Percentiles rank a stretch among this genome's conserved stretches.
phyloP scores from a whole-genome alignment of 1,140 invertebrate genomes.

The Dryas iulia region DNA sequence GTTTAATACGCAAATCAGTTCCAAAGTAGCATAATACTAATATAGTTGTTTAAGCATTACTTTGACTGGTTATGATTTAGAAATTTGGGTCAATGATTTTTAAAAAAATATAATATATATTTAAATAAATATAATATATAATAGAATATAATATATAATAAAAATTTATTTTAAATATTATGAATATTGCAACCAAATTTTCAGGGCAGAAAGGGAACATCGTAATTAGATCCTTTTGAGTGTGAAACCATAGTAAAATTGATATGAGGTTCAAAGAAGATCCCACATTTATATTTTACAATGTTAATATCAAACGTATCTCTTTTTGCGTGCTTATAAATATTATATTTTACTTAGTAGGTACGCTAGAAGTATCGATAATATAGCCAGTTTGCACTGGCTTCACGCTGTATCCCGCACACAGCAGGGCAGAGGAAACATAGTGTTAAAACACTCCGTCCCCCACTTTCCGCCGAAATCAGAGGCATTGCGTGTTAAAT shows the following conservation, averaged over 20 bases:
- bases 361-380: too few relatives aligned
- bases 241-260: background rate
- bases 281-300: background rate
- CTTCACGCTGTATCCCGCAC: too few relatives aligned
- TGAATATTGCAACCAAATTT: background rate
- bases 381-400: too few relatives aligned
- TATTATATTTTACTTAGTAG: too few relatives aligned
- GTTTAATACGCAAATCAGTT: constrained; percentile 4
- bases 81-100: background rate
- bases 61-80: background rate
- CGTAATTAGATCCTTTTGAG: background rate
- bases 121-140: background rate
- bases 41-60: background rate
- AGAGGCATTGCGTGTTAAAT: too few relatives aligned
- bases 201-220: background rate
- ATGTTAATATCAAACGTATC: background rate
- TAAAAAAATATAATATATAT: too few relatives aligned
- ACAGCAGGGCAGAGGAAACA: too few relatives aligned
- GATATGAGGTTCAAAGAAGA: background rate
- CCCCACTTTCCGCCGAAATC: too few relatives aligned
- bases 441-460: too few relatives aligned
- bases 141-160: too few relatives aligned
- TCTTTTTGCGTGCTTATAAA: background rate
- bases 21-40: background rate
- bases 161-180: background rate